Evolutionary conservation across 2,888 invertebrate genomes (phyloP), one percentile per base, ranked within the genome.

Genomic region (Clostera curtula): DNA sequence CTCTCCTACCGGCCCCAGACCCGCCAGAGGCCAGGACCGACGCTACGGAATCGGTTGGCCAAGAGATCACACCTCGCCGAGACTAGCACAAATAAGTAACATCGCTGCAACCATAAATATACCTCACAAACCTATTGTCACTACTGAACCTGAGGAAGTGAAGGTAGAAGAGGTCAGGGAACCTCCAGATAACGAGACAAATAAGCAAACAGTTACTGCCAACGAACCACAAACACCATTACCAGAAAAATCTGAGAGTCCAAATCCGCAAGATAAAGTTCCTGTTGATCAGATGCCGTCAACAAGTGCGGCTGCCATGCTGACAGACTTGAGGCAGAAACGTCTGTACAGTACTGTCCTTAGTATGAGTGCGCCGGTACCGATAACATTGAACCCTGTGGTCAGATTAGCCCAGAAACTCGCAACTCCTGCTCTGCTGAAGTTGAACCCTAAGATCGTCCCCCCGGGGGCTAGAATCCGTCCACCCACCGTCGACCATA

Each of bases 281-380:
- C 43, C 49, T 3, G 76, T 74, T 24, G 62, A 48, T 6, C 67
- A 75, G 40, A 33, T 59, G 20, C 71, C 77, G 4, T 72, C 72
- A 4, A 75, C 76, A 5, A 77, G 73, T 36, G 53, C 71, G 5
- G 71, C 70, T 2, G 60, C 65, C 7, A 43, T 62, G 16, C 75
- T 77, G 10, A 47, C 52, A 0, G 68, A 66, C 9, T 36, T 70
- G 17, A 59, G 63, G 25, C 73, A 77, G 41, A 85, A 83, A 41
- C 73, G 85, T n/a, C 56, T 85, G 2, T 86, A 86, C 50, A 83
- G 86, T 40, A 84, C 86, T 4, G 86, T 86, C 1, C 56, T 87
- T 3, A 82, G 86, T 36, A 80, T 68, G 70, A 76, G 71, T 42
- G 72, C 76, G 1, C 79, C 82, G 1, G 36, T 68, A 2, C 59